Evolutionary conservation across 2,113 vertebrate species (phyloP).

Genomic region (Pollimyrus isidori): DNA sequence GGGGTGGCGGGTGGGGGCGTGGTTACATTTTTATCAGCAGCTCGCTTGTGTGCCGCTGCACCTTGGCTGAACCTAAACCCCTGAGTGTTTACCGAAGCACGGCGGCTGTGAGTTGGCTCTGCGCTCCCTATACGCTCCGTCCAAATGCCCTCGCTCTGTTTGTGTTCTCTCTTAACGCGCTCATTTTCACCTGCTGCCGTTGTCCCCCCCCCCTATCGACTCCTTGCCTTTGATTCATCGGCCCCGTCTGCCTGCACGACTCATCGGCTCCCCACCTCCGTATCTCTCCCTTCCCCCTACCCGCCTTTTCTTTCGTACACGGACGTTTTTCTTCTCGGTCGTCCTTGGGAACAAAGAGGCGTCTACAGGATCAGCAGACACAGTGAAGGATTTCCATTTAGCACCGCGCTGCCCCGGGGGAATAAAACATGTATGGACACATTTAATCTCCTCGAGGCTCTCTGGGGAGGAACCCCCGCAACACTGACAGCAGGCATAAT

Average conservation of each 20-base stretch:
- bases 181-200: not conserved
- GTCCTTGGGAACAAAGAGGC: not conserved
- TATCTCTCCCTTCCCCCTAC: not conserved
- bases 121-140: not conserved
- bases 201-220: not conserved
- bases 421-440: constrained; percentile 16
- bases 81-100: not conserved
- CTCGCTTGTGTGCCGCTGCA: not conserved
- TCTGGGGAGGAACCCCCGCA: not conserved
- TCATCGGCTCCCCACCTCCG: not conserved
- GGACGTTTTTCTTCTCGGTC: not conserved
- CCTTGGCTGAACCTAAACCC: constrained; percentile 17
- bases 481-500: constrained; percentile 14
- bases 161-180: not conserved
- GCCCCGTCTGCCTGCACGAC: not conserved
- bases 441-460: constrained; percentile 7
- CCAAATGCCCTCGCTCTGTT: not conserved
- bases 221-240: not conserved
- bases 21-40: not conserved
- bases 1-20: not conserved
- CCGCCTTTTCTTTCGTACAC: not conserved
- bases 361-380: constrained; percentile 6
- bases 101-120: not conserved
- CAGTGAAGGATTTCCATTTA: constrained; percentile 15
- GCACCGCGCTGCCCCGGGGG: not conserved